Percentiles rank a stretch among this genome's conserved stretches.
phyloP scores from a whole-genome alignment of 2,797 vertebrate genomes.

The Aulostomus chinensis region DNA sequence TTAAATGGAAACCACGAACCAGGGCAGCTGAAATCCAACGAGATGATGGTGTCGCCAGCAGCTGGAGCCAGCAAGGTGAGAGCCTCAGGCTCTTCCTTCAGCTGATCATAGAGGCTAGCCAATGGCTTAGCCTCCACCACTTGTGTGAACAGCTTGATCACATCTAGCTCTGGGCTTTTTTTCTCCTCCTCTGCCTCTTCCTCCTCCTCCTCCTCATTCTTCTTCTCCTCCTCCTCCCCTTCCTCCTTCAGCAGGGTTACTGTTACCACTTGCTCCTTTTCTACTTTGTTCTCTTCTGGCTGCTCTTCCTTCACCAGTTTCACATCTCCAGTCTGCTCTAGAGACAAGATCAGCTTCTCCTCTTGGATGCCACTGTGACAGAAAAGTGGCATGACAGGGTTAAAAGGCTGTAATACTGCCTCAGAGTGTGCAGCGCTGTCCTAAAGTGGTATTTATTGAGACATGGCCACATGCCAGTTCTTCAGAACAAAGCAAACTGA shows the following conservation, averaged over 20 bases:
- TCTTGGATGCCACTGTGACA: conserved; percentile 90
- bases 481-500: no score
- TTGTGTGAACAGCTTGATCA: conserved; percentile 84
- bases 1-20: no score
- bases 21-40: conserved; percentile 89
- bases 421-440: background rate
- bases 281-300: conserved; percentile 14
- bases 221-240: conserved; percentile 21
- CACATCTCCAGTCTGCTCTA: conserved; percentile 90
- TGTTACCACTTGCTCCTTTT: conserved; percentile 4
- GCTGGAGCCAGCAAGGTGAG: conserved; percentile 93
- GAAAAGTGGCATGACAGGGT: no score
- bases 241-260: background rate
- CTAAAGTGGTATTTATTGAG: background rate
- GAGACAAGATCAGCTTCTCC: conserved; percentile 90
- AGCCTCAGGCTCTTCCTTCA: conserved; percentile 90
- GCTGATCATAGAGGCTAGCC: conserved; percentile 88
- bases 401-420: no score
- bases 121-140: conserved; percentile 70
- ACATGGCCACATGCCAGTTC: no score
- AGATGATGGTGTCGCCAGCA: conserved; percentile 92
- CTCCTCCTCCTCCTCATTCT: conserved; percentile 10
- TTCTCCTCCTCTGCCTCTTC: conserved; percentile 16
- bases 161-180: conserved; percentile 79
- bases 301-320: conserved; percentile 63